Percentiles rank a stretch among this genome's conserved stretches.
Conservation (phyloP, 2,113 vertebrate genomes). For the Pelvicachromis taeniatus region DNA sequence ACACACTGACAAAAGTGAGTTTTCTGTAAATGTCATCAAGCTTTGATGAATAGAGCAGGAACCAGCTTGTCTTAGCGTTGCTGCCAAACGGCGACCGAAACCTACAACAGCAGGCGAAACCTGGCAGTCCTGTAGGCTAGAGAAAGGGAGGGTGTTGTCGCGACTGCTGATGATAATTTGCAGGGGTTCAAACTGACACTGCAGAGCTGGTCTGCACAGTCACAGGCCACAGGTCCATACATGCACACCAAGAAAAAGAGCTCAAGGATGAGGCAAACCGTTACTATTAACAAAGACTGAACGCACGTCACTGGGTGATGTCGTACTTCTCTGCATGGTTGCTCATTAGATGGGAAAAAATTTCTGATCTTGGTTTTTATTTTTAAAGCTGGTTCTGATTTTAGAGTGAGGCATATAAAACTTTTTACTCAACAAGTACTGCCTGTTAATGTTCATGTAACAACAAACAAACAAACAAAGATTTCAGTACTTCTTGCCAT, state of each 20-base stretch:
- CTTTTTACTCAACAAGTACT: neutral
- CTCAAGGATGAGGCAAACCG: slow-evolving; percentile 29
- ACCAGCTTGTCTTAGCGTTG: slow-evolving; percentile 59
- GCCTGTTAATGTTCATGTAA: neutral
- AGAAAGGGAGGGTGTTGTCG: slow-evolving; percentile 63
- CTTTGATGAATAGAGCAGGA: slow-evolving; percentile 62
- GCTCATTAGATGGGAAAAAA: neutral
- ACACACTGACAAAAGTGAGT: slow-evolving; percentile 3
- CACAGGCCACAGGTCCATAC: slow-evolving; percentile 55
- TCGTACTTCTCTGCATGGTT: neutral
- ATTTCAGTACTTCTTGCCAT: neutral
- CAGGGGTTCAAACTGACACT: slow-evolving; percentile 62
- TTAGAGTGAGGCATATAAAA: neutral
- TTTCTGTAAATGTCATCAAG: slow-evolving; percentile 49
- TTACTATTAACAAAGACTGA: slow-evolving; percentile 47
- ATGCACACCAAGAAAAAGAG: slow-evolving; percentile 17
- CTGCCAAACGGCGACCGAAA: slow-evolving; percentile 71
- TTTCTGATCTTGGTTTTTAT: neutral
- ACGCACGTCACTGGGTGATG: neutral
- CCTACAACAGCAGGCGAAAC: slow-evolving; percentile 68
- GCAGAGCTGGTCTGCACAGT: slow-evolving; percentile 71
- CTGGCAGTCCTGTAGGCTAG: slow-evolving; percentile 62
- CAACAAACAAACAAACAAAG: neutral
- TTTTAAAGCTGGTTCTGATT: neutral
- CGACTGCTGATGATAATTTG: slow-evolving; percentile 34